These are phyloP conservation scores for Carterocephalus palaemon DNA, from an alignment of 2,888 invertebrate genomes.

Conservation along the genomic window DNA sequence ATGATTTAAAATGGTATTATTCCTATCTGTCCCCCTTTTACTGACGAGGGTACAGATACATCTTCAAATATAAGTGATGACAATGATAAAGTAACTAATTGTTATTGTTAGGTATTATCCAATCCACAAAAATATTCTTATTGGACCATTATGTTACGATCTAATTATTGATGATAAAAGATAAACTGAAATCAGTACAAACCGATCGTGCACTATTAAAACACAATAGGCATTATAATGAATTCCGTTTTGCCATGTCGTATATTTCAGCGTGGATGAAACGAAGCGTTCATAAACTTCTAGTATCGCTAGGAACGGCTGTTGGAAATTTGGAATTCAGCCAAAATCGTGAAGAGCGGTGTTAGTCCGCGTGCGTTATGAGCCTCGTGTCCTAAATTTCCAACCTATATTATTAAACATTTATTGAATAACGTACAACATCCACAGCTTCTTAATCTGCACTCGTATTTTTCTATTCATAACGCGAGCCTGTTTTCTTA, in stretches of 20 bases:
- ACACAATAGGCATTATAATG: too few species aligned
- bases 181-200: too few species aligned
- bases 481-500: neutral
- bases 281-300: constrained; percentile 50
- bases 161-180: too few species aligned
- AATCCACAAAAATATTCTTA: too few species aligned
- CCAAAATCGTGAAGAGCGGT: constrained; percentile 58
- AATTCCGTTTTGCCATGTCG: constrained; percentile 3
- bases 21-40: too few species aligned
- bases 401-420: constrained; percentile 51
- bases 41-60: too few species aligned
- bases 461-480: constrained; percentile 7
- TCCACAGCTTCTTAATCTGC: neutral
- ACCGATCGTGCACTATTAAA: too few species aligned
- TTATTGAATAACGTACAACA: constrained; percentile 39
- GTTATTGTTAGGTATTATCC: too few species aligned
- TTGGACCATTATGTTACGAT: too few species aligned
- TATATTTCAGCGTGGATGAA: constrained; percentile 34
- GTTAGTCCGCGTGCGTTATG: constrained; percentile 52
- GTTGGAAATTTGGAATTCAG: constrained; percentile 59
- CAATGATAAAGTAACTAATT: too few species aligned
- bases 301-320: constrained; percentile 46
- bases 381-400: constrained; percentile 61
- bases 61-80: too few species aligned
- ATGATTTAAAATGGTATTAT: too few species aligned